Percentiles rank a stretch among this genome's conserved stretches.
Evolutionary conservation across 2,113 vertebrate genomes (phyloP).

Genomic region (Synchiropus splendidus): DNA sequence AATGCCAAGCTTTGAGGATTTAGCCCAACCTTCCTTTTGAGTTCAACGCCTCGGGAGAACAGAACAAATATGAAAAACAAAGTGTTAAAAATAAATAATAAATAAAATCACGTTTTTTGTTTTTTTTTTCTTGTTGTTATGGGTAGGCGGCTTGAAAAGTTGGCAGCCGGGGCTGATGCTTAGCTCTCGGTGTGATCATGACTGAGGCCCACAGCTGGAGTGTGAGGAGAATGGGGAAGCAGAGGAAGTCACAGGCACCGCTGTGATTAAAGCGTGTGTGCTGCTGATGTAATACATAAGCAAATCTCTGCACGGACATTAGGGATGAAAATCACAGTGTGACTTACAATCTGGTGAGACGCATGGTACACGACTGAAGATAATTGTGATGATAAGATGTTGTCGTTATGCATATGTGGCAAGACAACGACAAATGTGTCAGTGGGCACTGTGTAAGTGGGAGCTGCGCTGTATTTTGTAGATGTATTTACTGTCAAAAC

Average conservation of each 20-base stretch:
- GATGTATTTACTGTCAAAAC: too few species aligned
- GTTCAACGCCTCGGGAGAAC: conserved; percentile 42
- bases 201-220: conserved; percentile 31
- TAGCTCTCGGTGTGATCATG: conserved; percentile 34
- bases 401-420: too few species aligned
- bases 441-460: too few species aligned
- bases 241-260: conserved; percentile 20
- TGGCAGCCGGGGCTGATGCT: conserved; percentile 29
- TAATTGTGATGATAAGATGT: too few species aligned
- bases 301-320: conserved; percentile 1
- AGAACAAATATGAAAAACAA: conserved; percentile 51
- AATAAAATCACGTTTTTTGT: too few species aligned
- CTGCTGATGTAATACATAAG: conserved; percentile 19
- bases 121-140: conserved; percentile 41
- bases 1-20: conserved; percentile 55
- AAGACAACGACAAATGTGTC: too few species aligned
- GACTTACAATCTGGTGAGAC: too few species aligned
- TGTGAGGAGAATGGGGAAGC: conserved; percentile 40
- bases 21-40: conserved; percentile 45
- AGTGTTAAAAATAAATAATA: conserved; percentile 45
- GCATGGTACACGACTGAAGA: too few species aligned
- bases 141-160: conserved; percentile 38
- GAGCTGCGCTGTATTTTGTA: too few species aligned
- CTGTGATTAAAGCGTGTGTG: conserved; percentile 32
- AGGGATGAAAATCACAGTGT: not conserved